These are phyloP conservation scores for Caenorhabditis uteleia DNA, from an alignment of 2,888 invertebrate species.

Conservation along the genomic window DNA sequence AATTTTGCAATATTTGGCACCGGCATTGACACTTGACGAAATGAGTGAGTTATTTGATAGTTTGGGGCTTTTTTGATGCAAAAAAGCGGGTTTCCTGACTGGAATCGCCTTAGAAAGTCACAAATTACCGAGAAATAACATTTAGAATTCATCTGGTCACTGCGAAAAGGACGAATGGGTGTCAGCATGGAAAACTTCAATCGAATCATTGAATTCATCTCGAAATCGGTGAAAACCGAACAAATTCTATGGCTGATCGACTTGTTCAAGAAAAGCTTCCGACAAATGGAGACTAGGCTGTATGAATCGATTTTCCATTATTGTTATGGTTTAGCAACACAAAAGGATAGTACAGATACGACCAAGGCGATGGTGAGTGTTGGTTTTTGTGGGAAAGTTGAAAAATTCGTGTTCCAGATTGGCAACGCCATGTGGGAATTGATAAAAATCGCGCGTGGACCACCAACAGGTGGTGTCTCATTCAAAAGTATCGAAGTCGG, in stretches of 20 bases:
- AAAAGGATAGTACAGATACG: constrained; percentile 25
- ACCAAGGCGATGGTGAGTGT: constrained; percentile 22
- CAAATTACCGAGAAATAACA: too few relatives aligned
- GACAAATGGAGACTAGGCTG: constrained; percentile 25
- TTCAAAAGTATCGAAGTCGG: constrained; percentile 33
- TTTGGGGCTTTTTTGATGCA: too few relatives aligned
- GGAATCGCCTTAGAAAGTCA: too few relatives aligned
- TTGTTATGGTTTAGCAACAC: constrained; percentile 10
- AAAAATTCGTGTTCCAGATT: not conserved
- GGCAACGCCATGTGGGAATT: constrained; percentile 31
- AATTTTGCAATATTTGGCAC: constrained; percentile 73
- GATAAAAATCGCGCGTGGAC: constrained; percentile 25
- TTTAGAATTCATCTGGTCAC: constrained; percentile 71
- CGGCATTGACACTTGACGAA: constrained; percentile 72
- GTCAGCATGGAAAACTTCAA: constrained; percentile 74
- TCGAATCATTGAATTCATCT: constrained; percentile 71
- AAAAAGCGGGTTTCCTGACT: too few relatives aligned
- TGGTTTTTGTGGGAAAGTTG: not conserved
- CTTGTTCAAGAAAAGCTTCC: constrained; percentile 35
- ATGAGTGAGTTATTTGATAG: constrained; percentile 69
- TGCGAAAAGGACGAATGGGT: constrained; percentile 72
- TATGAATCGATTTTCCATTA: constrained; percentile 35
- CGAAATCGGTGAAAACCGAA: constrained; percentile 22
- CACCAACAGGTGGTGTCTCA: constrained; percentile 16
- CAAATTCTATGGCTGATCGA: constrained; percentile 39